Percentiles rank a stretch among this genome's conserved stretches.
These are phyloP conservation scores for Gadus macrocephalus DNA, from an alignment of 2,113 vertebrate genomes.

Conservation along the genomic window DNA sequence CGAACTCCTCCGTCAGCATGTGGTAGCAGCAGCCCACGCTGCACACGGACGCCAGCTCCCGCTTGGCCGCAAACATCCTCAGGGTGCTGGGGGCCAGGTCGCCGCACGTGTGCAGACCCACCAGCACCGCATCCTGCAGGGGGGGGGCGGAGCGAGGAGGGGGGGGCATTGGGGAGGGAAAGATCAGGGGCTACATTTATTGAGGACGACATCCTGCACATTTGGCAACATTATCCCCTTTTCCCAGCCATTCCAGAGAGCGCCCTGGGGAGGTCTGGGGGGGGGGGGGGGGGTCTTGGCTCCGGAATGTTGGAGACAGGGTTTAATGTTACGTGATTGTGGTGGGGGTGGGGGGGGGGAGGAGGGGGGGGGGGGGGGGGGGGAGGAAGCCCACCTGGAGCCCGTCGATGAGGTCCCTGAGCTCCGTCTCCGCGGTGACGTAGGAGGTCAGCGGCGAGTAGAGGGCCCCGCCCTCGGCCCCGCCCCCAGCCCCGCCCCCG, in stretches of 20 bases:
- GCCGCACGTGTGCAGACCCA: conserved; percentile 95
- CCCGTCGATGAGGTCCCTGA: conserved; percentile 82
- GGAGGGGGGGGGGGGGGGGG: too few species aligned
- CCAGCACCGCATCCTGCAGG: conserved; percentile 84
- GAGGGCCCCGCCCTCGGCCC: conserved; percentile 47
- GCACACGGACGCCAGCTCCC: conserved; percentile 87
- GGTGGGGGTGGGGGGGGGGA: too few species aligned
- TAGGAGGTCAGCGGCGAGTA: conserved; percentile 87
- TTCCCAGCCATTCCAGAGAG: background rate
- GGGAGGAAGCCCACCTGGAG: conserved; percentile 77
- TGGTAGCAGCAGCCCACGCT: conserved; percentile 98
- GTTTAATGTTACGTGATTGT: background rate
- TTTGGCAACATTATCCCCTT: conserved; percentile 25
- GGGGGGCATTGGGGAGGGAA: background rate
- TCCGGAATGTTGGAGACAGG: background rate
- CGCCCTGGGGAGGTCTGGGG: background rate
- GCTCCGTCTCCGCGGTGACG: conserved; percentile 88
- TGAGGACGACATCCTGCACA: conserved; percentile 33
- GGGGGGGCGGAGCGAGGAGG: conserved; percentile 6
- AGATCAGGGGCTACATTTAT: conserved; percentile 41
- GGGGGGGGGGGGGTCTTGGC: background rate
- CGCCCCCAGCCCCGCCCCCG: background rate
- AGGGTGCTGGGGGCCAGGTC: conserved; percentile 83
- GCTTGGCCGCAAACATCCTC: conserved; percentile 82
- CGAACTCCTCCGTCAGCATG: conserved; percentile 91